Evolutionary conservation across 2,797 vertebrate species (phyloP).

Genomic region (Prunella strophiata): DNA sequence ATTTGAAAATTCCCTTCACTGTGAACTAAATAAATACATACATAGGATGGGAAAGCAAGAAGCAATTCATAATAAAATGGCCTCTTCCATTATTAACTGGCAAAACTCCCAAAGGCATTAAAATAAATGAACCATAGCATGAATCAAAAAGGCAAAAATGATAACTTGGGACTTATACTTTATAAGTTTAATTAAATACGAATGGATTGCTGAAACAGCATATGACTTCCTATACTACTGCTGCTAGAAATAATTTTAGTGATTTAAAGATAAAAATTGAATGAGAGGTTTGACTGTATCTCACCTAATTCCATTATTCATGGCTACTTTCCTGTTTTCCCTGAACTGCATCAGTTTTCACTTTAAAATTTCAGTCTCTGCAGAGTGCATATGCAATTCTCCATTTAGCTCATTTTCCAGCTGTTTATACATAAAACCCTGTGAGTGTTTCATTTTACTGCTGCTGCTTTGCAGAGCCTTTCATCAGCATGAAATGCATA

Average conservation of each 20-base stretch:
- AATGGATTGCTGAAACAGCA: conserved; percentile 9
- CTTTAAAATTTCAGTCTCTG: neutral
- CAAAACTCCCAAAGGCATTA: conserved; percentile 26
- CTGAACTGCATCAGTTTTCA: neutral
- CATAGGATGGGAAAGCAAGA: neutral
- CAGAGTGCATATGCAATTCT: neutral
- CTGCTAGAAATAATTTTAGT: neutral
- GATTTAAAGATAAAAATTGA: conserved; percentile 32
- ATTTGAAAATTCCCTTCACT: neutral
- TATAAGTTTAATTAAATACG: conserved; percentile 41
- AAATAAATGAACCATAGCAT: neutral
- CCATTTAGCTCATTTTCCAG: conserved; percentile 10
- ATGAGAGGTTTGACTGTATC: neutral
- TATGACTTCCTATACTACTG: neutral
- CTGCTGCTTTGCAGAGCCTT: neutral
- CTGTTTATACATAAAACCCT: conserved; percentile 17
- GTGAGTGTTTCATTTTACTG: neutral
- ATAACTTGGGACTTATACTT: conserved; percentile 22
- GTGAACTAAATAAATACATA: neutral
- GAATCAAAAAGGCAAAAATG: conserved; percentile 31
- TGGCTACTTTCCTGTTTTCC: neutral
- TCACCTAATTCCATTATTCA: conserved; percentile 9
- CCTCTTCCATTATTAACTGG: conserved; percentile 50
- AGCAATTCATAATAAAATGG: conserved; percentile 6
- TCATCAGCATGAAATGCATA: neutral